Percentiles rank a stretch among this genome's conserved stretches.
These are phyloP conservation scores for Pachycephus smyrnensis DNA, from an alignment of 2,888 invertebrate genomes.

Conservation along the genomic window DNA sequence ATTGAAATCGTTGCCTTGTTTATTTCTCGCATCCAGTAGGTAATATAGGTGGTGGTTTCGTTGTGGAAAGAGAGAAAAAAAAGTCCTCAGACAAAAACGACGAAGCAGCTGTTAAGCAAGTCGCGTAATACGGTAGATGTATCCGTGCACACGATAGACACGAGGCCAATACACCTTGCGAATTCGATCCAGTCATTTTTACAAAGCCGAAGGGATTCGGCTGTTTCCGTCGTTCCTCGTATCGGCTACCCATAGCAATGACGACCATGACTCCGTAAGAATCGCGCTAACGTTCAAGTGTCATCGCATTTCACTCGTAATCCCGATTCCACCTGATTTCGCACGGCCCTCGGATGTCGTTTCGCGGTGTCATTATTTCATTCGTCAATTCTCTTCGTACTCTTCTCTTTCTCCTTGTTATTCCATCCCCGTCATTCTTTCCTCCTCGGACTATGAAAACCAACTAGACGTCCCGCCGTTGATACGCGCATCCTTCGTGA, in stretches of 20 bases:
- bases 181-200: slow-evolving; percentile 23
- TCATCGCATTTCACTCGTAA: neutral
- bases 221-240: slow-evolving; percentile 2
- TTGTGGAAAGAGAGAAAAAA: neutral
- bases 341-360: neutral
- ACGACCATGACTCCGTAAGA: slow-evolving; percentile 18
- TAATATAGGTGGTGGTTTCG: neutral
- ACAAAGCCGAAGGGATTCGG: slow-evolving; percentile 4
- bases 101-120: neutral
- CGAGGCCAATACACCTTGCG: slow-evolving; percentile 19
- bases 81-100: neutral
- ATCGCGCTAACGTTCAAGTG: slow-evolving; percentile 2
- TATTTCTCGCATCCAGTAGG: neutral
- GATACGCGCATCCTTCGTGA: neutral
- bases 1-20: neutral
- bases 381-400: neutral
- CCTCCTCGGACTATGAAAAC: neutral
- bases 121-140: neutral
- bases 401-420: neutral
- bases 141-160: neutral
- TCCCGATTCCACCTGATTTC: neutral
- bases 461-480: neutral
- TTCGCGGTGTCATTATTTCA: neutral
- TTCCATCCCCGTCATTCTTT: neutral
- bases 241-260: slow-evolving; percentile 12